Conservation (phyloP, 2,797 vertebrate species). For the Trachops cirrhosus region DNA sequence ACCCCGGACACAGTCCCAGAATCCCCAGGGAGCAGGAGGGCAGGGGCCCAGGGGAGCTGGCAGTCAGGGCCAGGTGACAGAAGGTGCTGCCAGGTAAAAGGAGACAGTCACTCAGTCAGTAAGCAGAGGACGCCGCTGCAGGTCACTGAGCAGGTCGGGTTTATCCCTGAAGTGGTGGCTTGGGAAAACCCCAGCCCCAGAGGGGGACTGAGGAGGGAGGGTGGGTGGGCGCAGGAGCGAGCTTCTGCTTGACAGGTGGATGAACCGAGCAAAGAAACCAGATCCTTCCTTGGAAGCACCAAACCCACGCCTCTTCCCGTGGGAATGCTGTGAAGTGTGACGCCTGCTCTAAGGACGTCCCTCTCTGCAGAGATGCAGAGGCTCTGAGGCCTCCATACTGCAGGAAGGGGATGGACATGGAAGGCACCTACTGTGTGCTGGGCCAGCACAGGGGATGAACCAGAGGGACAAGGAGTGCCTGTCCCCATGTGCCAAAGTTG, state of each 20-base stretch:
- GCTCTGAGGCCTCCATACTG: accelerated
- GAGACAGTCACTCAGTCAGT: neutral
- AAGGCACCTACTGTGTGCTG: neutral
- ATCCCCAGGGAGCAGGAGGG: neutral
- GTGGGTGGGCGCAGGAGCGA: neutral
- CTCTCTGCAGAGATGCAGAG: accelerated
- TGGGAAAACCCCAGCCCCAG: neutral
- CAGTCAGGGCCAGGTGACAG: neutral
- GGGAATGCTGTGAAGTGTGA: neutral
- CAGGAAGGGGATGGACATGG: neutral
- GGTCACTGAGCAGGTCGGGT: neutral
- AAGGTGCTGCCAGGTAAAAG: neutral
- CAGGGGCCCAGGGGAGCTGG: neutral
- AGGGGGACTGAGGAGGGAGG: neutral
- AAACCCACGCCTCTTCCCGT: too few species aligned
- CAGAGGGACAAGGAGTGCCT: neutral
- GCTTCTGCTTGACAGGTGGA: too few species aligned
- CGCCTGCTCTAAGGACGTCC: neutral
- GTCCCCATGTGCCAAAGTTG: accelerated
- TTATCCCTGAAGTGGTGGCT: accelerated
- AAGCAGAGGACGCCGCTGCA: neutral
- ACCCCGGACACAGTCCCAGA: neutral
- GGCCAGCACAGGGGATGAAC: accelerated
- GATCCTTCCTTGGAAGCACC: neutral
- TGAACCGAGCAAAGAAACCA: neutral